Base-by-base conservation (phyloP, 2,113 vertebrate genomes). In the Psilopogon haemacephalus region DNA sequence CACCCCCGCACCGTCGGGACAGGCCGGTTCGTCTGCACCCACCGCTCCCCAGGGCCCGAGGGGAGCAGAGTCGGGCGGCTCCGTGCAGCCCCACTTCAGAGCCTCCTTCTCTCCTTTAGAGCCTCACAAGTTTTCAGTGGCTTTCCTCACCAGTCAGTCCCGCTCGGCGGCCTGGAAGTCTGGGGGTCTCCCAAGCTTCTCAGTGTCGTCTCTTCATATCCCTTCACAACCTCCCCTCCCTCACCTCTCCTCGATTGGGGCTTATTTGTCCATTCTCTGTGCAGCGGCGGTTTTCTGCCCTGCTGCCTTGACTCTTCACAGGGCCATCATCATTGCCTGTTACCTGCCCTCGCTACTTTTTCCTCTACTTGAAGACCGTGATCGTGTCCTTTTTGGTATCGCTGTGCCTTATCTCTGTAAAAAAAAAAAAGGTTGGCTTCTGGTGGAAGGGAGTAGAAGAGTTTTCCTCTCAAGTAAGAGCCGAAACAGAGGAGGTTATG, bases 311-410 rank as follows among this genome's bases (percentile, higher is more conserved):
- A 9, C 38, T n/a, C 23, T 35, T 64, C 30, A 8, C 15, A 37
- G 68, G 37, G 30, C 33, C 35, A 1, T 27, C 8, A 8, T 28
- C 37, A 2, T 23, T n/a, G 28, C 4, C 4, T 68, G 1, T 32
- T 54, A 0, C 11, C 23, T 17, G 20, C 14, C 33, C n/a, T 64
- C 28, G 35, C 32, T 12, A 5, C 56, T 26, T 46, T 37, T 32
- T 4, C 3, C 27, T 10, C 15, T 24, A 8, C 5, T 15, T 67
- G 7, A 55, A 56, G n/a, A 42, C 7, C 5, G 0, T 9, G 12
- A 4, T 18, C 77, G 30, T 64, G n/a, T 9, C 16, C 15, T 21
- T 42, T 28, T 35, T 52, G n/a, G 33, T 24, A 23, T 33, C 16
- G 52, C 24, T 38, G 44, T 6, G 4, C 54, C n/a, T 86, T 9